Evolutionary conservation across 2,113 vertebrate genomes (phyloP), one percentile per base, ranked within the genome.

Genomic region (Trinectes maculatus): DNA sequence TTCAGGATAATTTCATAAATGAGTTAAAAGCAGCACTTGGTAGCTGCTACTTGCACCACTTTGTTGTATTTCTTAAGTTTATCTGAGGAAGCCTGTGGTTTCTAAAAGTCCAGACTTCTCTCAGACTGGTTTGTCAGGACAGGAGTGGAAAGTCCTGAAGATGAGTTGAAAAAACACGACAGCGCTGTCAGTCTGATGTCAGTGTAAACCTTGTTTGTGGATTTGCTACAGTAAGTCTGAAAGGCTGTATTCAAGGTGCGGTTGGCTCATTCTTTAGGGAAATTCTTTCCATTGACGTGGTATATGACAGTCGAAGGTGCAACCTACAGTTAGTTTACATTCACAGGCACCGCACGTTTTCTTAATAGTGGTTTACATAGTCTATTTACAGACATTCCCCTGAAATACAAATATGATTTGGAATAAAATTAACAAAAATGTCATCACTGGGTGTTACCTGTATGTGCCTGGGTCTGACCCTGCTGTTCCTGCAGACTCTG

Each of bases 401-500:
- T n/a, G n/a, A n/a, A n/a, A n/a, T n/a, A n/a, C n/a, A n/a, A n/a
- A n/a, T n/a, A n/a, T n/a, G n/a, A n/a, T n/a, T n/a, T 36, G 34
- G 34, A 36, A 2, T 6, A 36, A 36, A n/a, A n/a, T n/a, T n/a
- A n/a, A n/a, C n/a, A n/a, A n/a, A n/a, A n/a, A n/a, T n/a, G n/a
- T n/a, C n/a, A n/a, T n/a, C n/a, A n/a, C n/a, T n/a, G 12, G 28
- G 25, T 66, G 31, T 57, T 74, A 92, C 91, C 91, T 81, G 92
- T 92, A 25, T 95, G 91, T 37, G 91, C 84, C 53, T 94, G 91
- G 25, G 92, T 91, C n/a, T 95, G 93, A 74, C 63, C 94, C 75
- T 89, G 89, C 89, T 96, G 95, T 73, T 98, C 96, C 7, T 96
- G 96, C 55, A 96, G 93, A 84, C 97, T 99, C 77, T 98, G 96